Percentiles rank a stretch among this genome's conserved stretches.
Conservation (phyloP, 2,797 vertebrate species). For the Aselliscus stoliczkanus region DNA sequence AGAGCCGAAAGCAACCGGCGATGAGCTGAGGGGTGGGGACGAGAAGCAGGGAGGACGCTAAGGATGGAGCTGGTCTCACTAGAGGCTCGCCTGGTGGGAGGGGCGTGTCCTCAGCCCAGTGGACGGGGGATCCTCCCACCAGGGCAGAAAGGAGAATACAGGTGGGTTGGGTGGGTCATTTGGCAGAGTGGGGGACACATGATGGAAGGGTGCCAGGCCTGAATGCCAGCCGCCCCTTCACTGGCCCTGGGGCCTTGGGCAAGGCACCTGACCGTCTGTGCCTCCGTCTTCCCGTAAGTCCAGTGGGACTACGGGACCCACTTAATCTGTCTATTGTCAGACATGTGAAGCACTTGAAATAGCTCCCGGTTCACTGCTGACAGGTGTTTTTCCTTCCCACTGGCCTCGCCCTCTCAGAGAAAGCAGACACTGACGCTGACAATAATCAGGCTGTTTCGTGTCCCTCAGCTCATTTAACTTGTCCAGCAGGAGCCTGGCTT, state of each 20-base stretch:
- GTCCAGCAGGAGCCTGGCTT: too few relatives aligned
- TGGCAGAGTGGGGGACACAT: not conserved
- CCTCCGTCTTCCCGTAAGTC: not conserved
- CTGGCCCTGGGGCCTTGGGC: too few relatives aligned
- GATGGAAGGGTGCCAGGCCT: not conserved
- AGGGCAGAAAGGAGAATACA: not conserved
- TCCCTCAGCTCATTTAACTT: not conserved
- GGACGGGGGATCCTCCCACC: not conserved
- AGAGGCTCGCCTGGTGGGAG: not conserved
- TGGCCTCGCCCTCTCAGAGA: not conserved
- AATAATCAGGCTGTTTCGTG: fast-evolving
- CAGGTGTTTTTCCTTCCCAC: not conserved
- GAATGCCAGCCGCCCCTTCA: not conserved
- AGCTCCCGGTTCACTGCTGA: not conserved
- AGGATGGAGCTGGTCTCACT: too few relatives aligned
- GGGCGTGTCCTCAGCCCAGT: not conserved
- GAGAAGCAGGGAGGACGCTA: not conserved
- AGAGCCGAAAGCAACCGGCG: not conserved
- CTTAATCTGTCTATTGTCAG: fast-evolving
- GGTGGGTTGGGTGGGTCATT: too few relatives aligned
- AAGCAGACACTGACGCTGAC: not conserved
- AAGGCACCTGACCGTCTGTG: too few relatives aligned
- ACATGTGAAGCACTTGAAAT: not conserved
- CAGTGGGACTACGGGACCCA: not conserved
- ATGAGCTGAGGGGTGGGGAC: not conserved